phyloP scores from a whole-genome alignment of 2,797 vertebrate genomes.

The Pantherophis alleghaniensis region DNA sequence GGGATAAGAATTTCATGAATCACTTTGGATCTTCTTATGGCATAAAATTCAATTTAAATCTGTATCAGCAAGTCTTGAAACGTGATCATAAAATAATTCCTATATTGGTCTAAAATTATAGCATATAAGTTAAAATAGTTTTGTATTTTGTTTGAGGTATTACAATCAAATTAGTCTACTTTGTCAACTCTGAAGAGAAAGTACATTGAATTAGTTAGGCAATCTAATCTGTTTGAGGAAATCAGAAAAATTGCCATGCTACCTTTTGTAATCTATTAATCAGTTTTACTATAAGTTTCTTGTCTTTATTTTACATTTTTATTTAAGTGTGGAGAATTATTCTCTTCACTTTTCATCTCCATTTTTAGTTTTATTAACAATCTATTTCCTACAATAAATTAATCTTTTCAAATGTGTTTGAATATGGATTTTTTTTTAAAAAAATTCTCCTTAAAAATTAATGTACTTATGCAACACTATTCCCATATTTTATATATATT shows the following conservation, averaged over 20 bases:
- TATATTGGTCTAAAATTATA: background rate
- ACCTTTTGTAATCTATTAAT: background rate
- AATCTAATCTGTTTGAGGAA: background rate
- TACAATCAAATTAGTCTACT: background rate
- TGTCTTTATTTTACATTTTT: background rate
- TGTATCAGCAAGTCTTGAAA: background rate
- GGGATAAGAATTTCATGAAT: background rate
- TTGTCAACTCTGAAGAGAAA: background rate
- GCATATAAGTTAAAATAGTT: background rate
- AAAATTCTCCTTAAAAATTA: background rate
- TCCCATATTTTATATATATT: background rate
- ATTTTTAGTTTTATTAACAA: background rate
- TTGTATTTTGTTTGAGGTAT: background rate
- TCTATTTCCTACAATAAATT: background rate
- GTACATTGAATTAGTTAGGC: background rate
- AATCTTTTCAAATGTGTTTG: background rate
- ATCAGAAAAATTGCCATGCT: background rate
- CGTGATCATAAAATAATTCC: background rate
- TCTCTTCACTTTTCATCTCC: background rate
- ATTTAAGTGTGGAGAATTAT: background rate
- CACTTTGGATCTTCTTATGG: background rate
- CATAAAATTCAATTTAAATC: background rate
- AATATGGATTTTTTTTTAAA: background rate
- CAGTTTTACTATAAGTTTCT: background rate
- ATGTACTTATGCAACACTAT: background rate